Evolutionary conservation across 2,797 vertebrate genomes (phyloP).

Genomic region (Tragelaphus eurycerus): DNA sequence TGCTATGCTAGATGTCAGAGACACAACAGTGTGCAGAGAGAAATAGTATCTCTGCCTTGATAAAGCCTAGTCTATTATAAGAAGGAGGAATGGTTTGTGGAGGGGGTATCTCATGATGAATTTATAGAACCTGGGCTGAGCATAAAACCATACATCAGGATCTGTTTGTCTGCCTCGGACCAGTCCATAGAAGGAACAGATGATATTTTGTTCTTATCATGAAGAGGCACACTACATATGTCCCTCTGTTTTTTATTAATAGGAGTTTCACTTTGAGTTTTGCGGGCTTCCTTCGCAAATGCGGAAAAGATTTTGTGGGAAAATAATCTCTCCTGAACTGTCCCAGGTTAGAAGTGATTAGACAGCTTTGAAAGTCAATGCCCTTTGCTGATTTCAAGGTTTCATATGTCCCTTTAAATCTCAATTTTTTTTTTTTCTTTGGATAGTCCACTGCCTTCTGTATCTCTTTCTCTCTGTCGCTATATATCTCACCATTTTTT

Average conservation of each 20-base stretch:
- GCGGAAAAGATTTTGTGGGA: neutral
- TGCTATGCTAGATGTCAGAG: neutral
- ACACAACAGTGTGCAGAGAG: neutral
- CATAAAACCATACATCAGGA: neutral
- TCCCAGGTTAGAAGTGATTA: neutral
- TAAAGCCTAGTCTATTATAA: neutral
- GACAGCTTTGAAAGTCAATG: neutral
- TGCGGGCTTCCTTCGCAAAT: neutral
- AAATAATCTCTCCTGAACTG: neutral
- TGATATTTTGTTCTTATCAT: neutral
- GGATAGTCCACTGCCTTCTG: no score
- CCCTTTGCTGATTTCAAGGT: neutral
- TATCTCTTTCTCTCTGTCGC: neutral
- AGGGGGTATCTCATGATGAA: neutral
- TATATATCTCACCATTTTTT: neutral
- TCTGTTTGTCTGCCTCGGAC: neutral
- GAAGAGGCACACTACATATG: neutral
- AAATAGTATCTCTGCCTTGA: neutral
- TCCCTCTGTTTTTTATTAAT: neutral
- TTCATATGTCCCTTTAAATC: neutral
- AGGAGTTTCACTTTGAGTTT: neutral
- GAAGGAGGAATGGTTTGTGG: neutral
- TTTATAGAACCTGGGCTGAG: neutral
- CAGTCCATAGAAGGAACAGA: neutral
- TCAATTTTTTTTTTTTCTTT: neutral